These are phyloP conservation scores for Apomyelois bistriatella DNA, from an alignment of 2,888 invertebrate genomes.

Conservation along the genomic window DNA sequence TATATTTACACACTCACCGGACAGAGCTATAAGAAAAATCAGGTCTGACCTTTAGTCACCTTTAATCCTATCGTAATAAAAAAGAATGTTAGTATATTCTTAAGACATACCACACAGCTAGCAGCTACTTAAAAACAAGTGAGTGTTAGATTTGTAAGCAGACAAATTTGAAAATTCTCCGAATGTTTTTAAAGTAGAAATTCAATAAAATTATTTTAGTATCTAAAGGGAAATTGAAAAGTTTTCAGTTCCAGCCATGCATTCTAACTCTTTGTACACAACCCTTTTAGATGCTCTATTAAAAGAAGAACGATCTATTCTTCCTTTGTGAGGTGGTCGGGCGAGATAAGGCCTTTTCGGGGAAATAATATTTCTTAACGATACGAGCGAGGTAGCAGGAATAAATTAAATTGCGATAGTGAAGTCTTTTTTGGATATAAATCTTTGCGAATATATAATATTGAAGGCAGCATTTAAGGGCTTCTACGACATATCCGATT, in stretches of 20 bases:
- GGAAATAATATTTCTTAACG: conserved; percentile 16
- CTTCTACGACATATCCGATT: neutral
- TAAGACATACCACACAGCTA: too few species aligned
- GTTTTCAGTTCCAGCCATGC: conserved; percentile 23
- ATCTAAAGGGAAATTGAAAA: conserved; percentile 29
- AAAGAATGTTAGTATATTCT: too few species aligned
- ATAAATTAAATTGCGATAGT: conserved; percentile 12
- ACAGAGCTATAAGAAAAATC: too few species aligned
- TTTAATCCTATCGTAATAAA: too few species aligned
- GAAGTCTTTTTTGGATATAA: conserved; percentile 7
- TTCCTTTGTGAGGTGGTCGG: conserved; percentile 34
- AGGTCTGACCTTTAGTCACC: too few species aligned
- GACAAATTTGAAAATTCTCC: too few species aligned
- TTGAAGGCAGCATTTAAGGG: neutral
- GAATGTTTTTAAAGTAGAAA: too few species aligned
- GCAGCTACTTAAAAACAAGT: too few species aligned
- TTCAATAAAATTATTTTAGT: neutral
- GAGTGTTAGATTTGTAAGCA: too few species aligned
- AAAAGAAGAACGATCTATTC: conserved; percentile 49
- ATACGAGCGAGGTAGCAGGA: conserved; percentile 9
- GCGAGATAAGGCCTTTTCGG: conserved; percentile 19
- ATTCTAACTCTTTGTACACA: conserved; percentile 32
- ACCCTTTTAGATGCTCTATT: conserved; percentile 51
- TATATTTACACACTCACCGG: too few species aligned
- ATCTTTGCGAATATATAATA: neutral